Evolutionary conservation across 2,797 vertebrate genomes (phyloP).

Genomic region (Molossus molossus): DNA sequence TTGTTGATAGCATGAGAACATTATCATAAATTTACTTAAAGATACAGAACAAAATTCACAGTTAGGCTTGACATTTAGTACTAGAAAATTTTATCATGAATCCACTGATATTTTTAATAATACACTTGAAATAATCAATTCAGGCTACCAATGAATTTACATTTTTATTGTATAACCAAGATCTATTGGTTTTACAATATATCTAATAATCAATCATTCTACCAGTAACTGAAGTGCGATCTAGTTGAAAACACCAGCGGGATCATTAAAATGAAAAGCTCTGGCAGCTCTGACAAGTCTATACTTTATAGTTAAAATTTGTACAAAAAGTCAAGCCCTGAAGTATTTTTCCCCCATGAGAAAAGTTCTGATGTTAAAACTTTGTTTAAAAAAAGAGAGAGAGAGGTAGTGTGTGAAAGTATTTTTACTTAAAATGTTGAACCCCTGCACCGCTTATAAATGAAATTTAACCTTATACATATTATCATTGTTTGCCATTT

Average conservation of each 20-base stretch:
- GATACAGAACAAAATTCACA: slow-evolving; percentile 90
- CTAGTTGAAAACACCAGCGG: slow-evolving; percentile 81
- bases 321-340: slow-evolving; percentile 89
- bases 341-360: slow-evolving; percentile 85
- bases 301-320: slow-evolving; percentile 86
- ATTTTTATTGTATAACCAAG: slow-evolving; percentile 79
- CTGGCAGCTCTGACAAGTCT: slow-evolving; percentile 87
- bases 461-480: slow-evolving; percentile 82
- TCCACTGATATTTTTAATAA: slow-evolving; percentile 82
- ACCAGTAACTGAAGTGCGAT: slow-evolving; percentile 83
- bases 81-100: slow-evolving; percentile 80
- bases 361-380: slow-evolving; percentile 85
- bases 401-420: slow-evolving; percentile 92
- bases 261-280: slow-evolving; percentile 82
- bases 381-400: slow-evolving; percentile 70
- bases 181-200: slow-evolving; percentile 78
- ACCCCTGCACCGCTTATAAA: slow-evolving; percentile 86
- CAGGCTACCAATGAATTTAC: slow-evolving; percentile 47
- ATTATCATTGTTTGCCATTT: slow-evolving; percentile 81
- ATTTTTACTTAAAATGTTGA: slow-evolving; percentile 86
- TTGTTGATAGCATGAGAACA: slow-evolving; percentile 89
- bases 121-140: slow-evolving; percentile 85
- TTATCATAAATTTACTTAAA: slow-evolving; percentile 88
- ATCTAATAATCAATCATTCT: slow-evolving; percentile 80
- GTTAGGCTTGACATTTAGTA: slow-evolving; percentile 89